Evolutionary conservation across 1,140 invertebrate genomes (phyloP), one percentile per base, ranked within the genome.

Genomic region (Drosophila kohkoa): DNA sequence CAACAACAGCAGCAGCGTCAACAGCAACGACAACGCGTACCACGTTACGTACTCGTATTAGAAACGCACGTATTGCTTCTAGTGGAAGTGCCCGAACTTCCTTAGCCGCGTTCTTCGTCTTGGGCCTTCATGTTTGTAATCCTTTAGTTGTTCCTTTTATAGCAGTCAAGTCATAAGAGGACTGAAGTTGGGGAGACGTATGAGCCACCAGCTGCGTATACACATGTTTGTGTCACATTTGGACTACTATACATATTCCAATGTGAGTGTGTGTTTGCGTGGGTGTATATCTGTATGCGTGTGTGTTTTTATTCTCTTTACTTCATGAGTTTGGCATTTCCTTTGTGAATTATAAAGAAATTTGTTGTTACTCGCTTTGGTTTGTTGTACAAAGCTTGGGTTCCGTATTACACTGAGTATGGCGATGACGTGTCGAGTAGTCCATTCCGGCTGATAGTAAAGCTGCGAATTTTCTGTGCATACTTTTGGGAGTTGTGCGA

Each of bases 291-390:
- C 32, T 60, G 58, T 80, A 28, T 52, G 52, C 55, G 59, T 73
- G 66, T 59, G 38, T 51, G 41, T 52, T 35, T 71, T 43, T 66
- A 65, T 69, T 60, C 71, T 69, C 68, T 75, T 75, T 71, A 71
- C 68, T 72, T 60, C 80, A 75, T 77, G 72, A 71, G 82, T 77
- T 71, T 69, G 82, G 82, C 80, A 83, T 83, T 87, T 88, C 80
- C 82, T 87, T 87, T 87, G 82, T 88, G 87, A 88, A 87, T 87
- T 87, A 87, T 88, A 88, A 87, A 87, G 82, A 87, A 88, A 87
- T 87, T 87, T 87, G 83, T 80, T 77, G 55, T 59, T 46, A 32
- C 41, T 69, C 63, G 32, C 72, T 38, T 51, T 77, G 28, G 5
- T 38, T 64, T 67, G 63, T 60, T 79, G 45, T 62, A 71, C 59